Base-by-base conservation (phyloP, 2,113 vertebrate genomes). In the Scortum barcoo region DNA sequence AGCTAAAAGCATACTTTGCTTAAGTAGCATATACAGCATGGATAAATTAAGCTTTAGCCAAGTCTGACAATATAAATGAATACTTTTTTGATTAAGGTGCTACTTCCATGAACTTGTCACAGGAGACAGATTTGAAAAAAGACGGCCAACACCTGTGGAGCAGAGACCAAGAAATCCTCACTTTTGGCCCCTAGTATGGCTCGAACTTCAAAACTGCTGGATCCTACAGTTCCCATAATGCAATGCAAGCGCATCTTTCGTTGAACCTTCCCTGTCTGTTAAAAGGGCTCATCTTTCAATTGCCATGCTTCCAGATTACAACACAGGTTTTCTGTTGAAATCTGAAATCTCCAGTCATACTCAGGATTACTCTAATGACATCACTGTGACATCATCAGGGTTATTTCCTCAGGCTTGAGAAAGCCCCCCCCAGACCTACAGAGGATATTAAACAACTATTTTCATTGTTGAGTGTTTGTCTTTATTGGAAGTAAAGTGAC, bases 221-320 rank as follows among this genome's bases (percentile, higher is more conserved):
- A 40, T 19, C 13, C 24, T 62, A 62, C 67, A 69, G 26, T 69
- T 50, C 30, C 51, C 78, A 67, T 19, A 38, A 72, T 65, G 50
- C 51, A 72, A 28, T 60, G 65, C 26, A 36, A 20, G 16, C 2
- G 0, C 26, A 58, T 40, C 10, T 24, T 56, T 36, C 17, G 33
- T 56, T 60, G 30, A 7, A 53, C n/a, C 7, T 28, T 30, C 5
- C 4, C 36, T 16, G 22, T 5, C 33, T 36, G 33, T 36, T 36
- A 36, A 36, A 36, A 4, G 33, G 3, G 33, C 33, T 36, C 33
- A 36, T 36, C 33, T 36, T 56, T 56, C 12, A 56, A 56, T 26
- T 54, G 3, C 10, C 12, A 13, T 20, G 58, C 30, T 9, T 22
- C 17, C 30, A 22, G 58, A 61, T 22, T 22, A 36, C 5, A 60